Base-by-base conservation (phyloP, 2,113 vertebrate species). In the Sceloporus tristichus region DNA sequence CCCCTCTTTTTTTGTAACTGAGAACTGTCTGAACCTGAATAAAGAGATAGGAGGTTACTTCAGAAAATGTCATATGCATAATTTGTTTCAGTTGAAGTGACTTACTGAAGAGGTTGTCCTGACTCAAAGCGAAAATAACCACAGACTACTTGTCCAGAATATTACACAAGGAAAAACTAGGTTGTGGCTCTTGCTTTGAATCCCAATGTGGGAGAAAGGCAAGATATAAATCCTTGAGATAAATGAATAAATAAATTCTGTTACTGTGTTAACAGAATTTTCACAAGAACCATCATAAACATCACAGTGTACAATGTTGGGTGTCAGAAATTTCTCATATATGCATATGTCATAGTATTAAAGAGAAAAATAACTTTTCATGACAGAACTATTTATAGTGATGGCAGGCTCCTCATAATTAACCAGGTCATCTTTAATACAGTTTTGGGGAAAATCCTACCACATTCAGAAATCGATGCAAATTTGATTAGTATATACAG, bases 1-100 rank as follows among this genome's bases (percentile, higher is more conserved):
- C 94, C 78, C 54, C 53, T 54, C 29, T 13, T 76, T 82, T 96
- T 93, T 96, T 96, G 95, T 96, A 95, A 95, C 93, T 92, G 96
- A 96, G 97, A 97, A 96, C 97, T 97, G 96, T 97, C 96, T 94
- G 92, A 94, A 93, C 84, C 94, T 96, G 97, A 98, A 98, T 98
- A 97, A 98, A 98, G 97, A 98, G 96, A 97, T 97, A 97, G 97
- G 97, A 97, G 97, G 97, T 96, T 97, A 96, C 90, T 93, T 96
- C 90, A 92, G 95, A 92, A 96, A 96, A 96, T 96, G 96, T 96
- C 95, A 94, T 93, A 93, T 91, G 94, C 92, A 92, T 92, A 94
- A 96, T 96, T 96, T 91, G 79, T 76, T 95, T 91, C 94, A 93
- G 88, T 96, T 79, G 91, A 93, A 92, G 90, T 93, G 62, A 59